Base-by-base conservation (phyloP, 2,797 vertebrate genomes). In the Syndactyla subalaris region DNA sequence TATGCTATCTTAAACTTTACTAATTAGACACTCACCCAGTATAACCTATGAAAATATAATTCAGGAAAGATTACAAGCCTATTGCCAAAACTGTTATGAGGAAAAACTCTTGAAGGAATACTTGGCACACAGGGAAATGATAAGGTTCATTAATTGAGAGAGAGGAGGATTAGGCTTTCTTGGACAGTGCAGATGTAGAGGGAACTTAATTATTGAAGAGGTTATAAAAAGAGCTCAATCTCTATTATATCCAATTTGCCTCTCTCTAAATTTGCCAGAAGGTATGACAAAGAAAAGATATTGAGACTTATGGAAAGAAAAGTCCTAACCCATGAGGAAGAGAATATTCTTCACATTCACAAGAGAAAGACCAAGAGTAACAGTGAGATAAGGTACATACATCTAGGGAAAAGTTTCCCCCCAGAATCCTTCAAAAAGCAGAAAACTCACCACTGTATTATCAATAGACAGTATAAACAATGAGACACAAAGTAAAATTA, bases 161-260 rank as follows among this genome's bases (percentile, higher is more conserved):
- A 91, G 62, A 80, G 32, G 36, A 86, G 34, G 36, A 85, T 63
- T 49, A 87, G 41, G 39, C 82, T 95, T 89, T 80, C 71, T 92
- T 89, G 49, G 89, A 84, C 72, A 72, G 52, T 89, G 89, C 81
- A 95, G 59, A 88, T 66, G n/a, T 78, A 95, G 76, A 89, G 21
- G 79, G 82, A 57, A 85, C 34, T 97, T 92, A 85, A 95, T 97
- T 97, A 97, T 96, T 96, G 92, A 95, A 96, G 82, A 97, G 91
- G 79, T 97, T 94, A 95, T 94, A 91, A 91, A 96, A 96, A 92
- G 75, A 94, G 94, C 87, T 93, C 86, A 86, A 88, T 94, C 92
- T 86, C 84, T 73, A 63, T 95, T 93, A 85, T 41, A 94, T 79
- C 59, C 55, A 93, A 93, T 95, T 94, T 93, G 46, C 80, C 62